These are phyloP conservation scores for Diachasma alloeum DNA, from an alignment of 1,140 invertebrate genomes.

Conservation along the genomic window DNA sequence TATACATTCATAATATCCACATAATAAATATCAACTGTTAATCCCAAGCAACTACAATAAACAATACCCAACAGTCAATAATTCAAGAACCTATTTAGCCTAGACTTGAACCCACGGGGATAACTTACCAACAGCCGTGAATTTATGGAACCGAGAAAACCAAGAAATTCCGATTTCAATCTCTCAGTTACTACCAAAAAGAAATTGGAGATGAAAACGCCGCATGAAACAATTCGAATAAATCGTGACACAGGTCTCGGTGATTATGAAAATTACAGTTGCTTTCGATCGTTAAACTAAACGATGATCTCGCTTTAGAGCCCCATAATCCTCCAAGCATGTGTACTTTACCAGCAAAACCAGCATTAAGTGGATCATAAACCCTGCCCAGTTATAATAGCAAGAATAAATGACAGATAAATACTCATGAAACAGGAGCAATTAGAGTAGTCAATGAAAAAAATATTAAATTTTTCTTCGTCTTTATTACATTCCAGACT, in stretches of 20 bases:
- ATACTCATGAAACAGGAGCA: neutral
- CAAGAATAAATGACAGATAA: neutral
- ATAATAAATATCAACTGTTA: neutral
- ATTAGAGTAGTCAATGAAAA: neutral
- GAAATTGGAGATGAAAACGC: neutral
- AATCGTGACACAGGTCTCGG: neutral
- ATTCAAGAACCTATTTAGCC: neutral
- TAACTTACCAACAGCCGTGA: neutral
- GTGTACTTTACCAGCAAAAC: neutral
- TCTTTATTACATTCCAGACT: constrained; percentile 2
- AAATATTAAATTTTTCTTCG: neutral
- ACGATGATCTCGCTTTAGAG: neutral
- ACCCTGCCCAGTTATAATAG: neutral
- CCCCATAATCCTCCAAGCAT: neutral
- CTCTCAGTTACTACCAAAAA: neutral
- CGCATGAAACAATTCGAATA: neutral
- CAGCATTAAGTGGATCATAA: constrained; percentile 5
- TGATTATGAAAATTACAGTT: neutral
- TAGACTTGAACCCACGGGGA: neutral
- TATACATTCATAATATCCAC: neutral
- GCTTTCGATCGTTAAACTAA: neutral
- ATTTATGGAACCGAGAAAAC: neutral
- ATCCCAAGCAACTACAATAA: neutral
- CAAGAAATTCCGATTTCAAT: neutral
- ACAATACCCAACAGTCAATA: neutral